Base-by-base conservation (phyloP, 2,888 invertebrate species). In the Criorhina ranunculi region DNA sequence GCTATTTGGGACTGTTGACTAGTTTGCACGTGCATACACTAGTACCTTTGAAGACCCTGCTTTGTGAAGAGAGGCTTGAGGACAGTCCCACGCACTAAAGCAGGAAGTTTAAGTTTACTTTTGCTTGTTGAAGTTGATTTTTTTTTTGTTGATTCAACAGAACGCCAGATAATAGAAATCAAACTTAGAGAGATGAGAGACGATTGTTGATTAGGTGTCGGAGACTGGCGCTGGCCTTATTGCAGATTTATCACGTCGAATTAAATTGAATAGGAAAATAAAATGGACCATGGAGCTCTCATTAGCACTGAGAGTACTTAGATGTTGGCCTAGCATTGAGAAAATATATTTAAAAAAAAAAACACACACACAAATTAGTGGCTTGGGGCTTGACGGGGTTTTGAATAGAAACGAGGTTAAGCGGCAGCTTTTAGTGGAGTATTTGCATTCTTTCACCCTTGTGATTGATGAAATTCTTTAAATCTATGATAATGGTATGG, bases 181-280 rank as follows among this genome's bases (percentile, higher is more conserved):
- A 29, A 46, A 64, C 35, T 53, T 40, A 11, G 31, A 42, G 66
- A 24, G 19, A 4, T 11, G 2, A 3, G 24, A 24, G 24, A 24
- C 24, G 24, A 24, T 44, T 44, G 40, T 24, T 42, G 53, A 29
- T 29, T 66, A 12, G 55, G 1, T 49, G 11, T 5, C 17, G 40
- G 29, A 33, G 7, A 40, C 9, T 40, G 40, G 35, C 24, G 7
- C 24, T 53, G 59, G 55, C 60, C 60, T 77, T 51, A 67, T 77
- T 60, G 67, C 60, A 60, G 69, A 69, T 60, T 77, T 70, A 78
- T 70, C 77, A 70, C 37, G 17, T 70, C 37, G 11, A 55, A 62
- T 37, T 53, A 55, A 78, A 78, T 78, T 70, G 69, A 70, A 69
- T 55, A 12, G 19, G 60, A 49, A 40, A 69, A 69, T 55, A 78